These are phyloP conservation scores for Zosterops lateralis DNA, from an alignment of 2,113 vertebrate genomes.

Conservation along the genomic window DNA sequence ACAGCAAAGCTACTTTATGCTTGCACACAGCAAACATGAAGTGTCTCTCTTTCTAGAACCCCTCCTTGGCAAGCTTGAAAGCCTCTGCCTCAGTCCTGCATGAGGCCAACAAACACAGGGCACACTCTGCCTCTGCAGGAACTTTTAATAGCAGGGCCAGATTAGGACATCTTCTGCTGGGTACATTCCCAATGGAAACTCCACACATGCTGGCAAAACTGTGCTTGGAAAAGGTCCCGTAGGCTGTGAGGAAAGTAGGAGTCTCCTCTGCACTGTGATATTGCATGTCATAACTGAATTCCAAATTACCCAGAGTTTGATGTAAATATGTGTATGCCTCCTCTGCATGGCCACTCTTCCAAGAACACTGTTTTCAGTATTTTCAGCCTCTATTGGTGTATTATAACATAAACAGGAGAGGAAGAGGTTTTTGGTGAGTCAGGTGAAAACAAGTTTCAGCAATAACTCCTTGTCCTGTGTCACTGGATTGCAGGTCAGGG, in stretches of 20 bases:
- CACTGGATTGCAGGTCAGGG: background rate
- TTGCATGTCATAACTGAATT: rapidly evolving
- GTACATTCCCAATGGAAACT: background rate
- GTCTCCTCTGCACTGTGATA: background rate
- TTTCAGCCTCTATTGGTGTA: background rate
- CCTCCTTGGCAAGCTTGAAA: rapidly evolving
- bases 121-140: rapidly evolving
- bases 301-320: background rate
- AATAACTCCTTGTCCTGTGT: background rate
- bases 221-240: background rate
- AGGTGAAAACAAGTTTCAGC: background rate
- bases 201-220: background rate
- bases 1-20: background rate
- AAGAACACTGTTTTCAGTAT: background rate
- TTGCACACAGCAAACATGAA: background rate
- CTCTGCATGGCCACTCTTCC: background rate
- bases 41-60: background rate
- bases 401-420: background rate
- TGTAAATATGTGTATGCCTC: background rate
- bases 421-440: background rate
- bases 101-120: rapidly evolving
- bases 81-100: background rate
- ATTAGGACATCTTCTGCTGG: background rate
- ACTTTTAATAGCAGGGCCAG: background rate
- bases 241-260: background rate